phyloP scores from a whole-genome alignment of 2,888 invertebrate species.

The Hylaea fasciaria region DNA sequence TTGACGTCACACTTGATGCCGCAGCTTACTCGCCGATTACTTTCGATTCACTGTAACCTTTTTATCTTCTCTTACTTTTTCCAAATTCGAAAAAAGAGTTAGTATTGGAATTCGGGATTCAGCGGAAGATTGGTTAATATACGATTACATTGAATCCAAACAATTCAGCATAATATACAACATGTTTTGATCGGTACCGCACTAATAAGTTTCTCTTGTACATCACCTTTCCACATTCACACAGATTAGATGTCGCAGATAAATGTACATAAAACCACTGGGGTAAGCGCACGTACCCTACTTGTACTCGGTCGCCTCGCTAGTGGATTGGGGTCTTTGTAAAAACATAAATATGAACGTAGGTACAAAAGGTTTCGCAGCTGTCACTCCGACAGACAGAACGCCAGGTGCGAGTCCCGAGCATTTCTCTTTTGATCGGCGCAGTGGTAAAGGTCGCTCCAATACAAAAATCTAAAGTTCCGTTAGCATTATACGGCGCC shows the following conservation, averaged over 20 bases:
- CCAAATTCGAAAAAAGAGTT: neutral
- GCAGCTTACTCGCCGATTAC: conserved; percentile 14
- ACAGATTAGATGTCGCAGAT: conserved; percentile 14
- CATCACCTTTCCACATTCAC: no score
- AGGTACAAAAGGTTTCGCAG: conserved; percentile 54
- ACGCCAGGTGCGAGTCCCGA: conserved; percentile 57
- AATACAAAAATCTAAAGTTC: conserved; percentile 32
- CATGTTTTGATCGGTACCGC: no score
- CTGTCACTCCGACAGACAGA: conserved; percentile 54
- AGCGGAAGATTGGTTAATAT: neutral
- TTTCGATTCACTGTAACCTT: conserved; percentile 9
- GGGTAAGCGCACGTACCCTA: conserved; percentile 18
- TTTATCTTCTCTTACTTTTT: conserved; percentile 4
- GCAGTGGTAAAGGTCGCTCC: conserved; percentile 28
- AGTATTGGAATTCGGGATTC: neutral
- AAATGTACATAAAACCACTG: conserved; percentile 4
- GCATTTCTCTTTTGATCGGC: conserved; percentile 36
- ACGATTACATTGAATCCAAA: neutral
- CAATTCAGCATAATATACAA: neutral
- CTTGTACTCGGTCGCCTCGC: conserved; percentile 9
- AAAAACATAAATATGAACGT: conserved; percentile 41
- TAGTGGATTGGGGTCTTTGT: conserved; percentile 30
- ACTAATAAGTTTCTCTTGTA: no score
- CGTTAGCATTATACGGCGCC: conserved; percentile 32
- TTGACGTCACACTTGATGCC: conserved; percentile 47